These are phyloP conservation scores for Gasterosteus nipponicus DNA, from an alignment of 2,113 vertebrate species.

Conservation along the genomic window DNA sequence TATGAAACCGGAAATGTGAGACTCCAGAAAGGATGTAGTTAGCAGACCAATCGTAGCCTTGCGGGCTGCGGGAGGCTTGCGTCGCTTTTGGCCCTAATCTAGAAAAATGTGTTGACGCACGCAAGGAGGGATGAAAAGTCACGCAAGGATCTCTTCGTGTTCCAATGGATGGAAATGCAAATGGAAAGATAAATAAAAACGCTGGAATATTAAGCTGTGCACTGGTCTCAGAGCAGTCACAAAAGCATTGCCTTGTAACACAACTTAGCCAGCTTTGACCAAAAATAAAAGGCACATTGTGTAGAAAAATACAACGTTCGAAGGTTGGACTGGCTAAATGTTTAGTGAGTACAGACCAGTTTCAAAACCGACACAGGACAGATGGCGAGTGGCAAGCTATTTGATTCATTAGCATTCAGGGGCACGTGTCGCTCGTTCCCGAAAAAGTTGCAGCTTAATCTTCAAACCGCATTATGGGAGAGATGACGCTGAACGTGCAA, in stretches of 20 bases:
- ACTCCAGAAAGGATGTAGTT: too few relatives aligned
- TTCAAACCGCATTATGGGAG: slow-evolving; percentile 52
- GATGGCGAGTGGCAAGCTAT: slow-evolving; percentile 43
- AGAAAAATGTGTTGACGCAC: too few relatives aligned
- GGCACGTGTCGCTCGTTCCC: slow-evolving; percentile 27
- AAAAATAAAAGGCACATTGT: slow-evolving; percentile 7
- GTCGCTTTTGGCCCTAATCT: too few relatives aligned
- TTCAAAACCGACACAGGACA: slow-evolving; percentile 37
- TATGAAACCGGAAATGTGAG: too few relatives aligned
- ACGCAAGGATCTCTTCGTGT: too few relatives aligned
- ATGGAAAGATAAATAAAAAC: background rate
- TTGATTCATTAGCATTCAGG: slow-evolving; percentile 49
- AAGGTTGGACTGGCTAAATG: slow-evolving; percentile 15
- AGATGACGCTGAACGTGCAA: slow-evolving; percentile 55
- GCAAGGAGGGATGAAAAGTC: too few relatives aligned
- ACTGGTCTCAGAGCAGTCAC: background rate
- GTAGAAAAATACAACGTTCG: background rate
- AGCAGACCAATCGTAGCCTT: too few relatives aligned
- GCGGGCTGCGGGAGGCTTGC: too few relatives aligned
- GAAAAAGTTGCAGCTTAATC: slow-evolving; percentile 66
- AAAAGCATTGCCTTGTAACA: background rate
- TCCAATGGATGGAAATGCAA: background rate
- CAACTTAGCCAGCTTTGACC: background rate
- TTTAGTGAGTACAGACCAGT: background rate
- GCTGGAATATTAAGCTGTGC: background rate